Evolutionary conservation across 2,797 vertebrate genomes (phyloP).

Genomic region (Meriones psammophilus): DNA sequence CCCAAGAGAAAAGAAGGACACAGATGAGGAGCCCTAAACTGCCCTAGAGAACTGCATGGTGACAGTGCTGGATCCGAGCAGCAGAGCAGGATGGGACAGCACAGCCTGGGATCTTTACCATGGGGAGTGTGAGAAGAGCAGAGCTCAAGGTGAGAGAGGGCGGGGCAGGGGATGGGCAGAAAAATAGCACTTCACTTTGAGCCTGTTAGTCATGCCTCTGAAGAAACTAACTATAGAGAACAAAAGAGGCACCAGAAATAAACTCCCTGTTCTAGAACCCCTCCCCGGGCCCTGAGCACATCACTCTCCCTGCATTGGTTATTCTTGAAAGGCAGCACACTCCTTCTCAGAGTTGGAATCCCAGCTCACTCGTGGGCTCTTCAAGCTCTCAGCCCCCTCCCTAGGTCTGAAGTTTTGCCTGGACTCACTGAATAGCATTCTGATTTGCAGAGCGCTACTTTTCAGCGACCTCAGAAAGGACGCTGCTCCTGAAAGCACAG

Average conservation of each 20-base stretch:
- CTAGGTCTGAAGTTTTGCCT: not conserved
- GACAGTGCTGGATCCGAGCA: no score
- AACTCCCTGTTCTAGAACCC: not conserved
- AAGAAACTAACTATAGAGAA: not conserved
- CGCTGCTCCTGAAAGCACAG: not conserved
- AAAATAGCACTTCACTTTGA: not conserved
- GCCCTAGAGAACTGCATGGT: not conserved
- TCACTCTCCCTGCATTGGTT: not conserved
- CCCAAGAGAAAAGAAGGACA: not conserved
- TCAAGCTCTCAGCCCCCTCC: not conserved
- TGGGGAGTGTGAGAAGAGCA: not conserved
- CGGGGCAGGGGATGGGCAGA: not conserved
- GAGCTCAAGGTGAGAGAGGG: not conserved
- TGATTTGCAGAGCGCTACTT: not conserved
- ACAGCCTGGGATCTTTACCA: not conserved
- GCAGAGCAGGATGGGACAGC: not conserved
- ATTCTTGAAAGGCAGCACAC: not conserved
- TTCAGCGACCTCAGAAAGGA: not conserved
- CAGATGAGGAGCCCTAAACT: not conserved
- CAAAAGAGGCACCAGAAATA: not conserved
- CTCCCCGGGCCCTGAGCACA: no score
- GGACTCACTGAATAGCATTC: not conserved
- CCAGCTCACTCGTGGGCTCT: not conserved
- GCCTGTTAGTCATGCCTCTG: not conserved
- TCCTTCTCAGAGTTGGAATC: not conserved